phyloP scores from a whole-genome alignment of 2,113 vertebrate genomes.

The Tretioscincus oriximinensis region DNA sequence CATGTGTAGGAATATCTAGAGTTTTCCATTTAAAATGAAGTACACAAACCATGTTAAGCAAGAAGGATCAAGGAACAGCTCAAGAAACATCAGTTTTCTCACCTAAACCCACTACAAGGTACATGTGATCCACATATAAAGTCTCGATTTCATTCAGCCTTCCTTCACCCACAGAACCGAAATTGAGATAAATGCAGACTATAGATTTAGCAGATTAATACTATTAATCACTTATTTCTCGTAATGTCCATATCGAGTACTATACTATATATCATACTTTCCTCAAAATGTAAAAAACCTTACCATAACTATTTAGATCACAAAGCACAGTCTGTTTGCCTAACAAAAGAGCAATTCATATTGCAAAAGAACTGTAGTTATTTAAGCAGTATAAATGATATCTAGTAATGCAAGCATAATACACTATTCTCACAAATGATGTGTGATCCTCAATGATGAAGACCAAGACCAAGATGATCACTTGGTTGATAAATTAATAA shows the following conservation, averaged over 20 bases:
- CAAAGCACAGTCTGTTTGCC: background rate
- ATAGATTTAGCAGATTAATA: too few relatives aligned
- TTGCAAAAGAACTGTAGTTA: background rate
- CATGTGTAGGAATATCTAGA: background rate
- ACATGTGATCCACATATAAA: background rate
- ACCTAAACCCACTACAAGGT: background rate
- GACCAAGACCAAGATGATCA: too few relatives aligned
- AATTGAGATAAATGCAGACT: too few relatives aligned
- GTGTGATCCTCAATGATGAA: too few relatives aligned
- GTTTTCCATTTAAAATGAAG: background rate
- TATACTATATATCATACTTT: background rate
- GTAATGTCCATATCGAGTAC: background rate
- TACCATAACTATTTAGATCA: background rate
- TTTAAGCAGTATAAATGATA: background rate
- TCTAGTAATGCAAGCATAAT: background rate
- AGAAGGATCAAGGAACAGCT: background rate
- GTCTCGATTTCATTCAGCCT: background rate
- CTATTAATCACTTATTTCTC: too few relatives aligned
- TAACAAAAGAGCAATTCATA: background rate
- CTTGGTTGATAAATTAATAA: background rate
- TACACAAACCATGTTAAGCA: too few relatives aligned
- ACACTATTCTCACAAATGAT: too few relatives aligned
- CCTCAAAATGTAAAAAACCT: background rate
- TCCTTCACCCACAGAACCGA: background rate
- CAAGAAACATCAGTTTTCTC: background rate